These are phyloP conservation scores for Lasiommata megera DNA, from an alignment of 2,888 invertebrate genomes.

Conservation along the genomic window DNA sequence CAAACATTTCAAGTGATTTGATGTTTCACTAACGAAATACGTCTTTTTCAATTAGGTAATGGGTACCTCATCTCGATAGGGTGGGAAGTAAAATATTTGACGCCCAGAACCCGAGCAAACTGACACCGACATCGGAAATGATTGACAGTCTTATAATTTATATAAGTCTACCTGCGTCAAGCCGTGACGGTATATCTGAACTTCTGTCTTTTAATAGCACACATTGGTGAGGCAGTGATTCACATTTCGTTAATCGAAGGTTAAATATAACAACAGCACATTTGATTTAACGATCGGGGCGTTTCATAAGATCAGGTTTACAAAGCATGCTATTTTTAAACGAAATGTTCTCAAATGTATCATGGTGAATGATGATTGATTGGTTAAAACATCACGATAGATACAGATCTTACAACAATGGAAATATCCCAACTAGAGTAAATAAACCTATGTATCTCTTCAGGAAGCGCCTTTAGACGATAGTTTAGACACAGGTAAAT, in stretches of 20 bases:
- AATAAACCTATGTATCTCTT: no score
- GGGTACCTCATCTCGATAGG: background rate
- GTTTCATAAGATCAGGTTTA: constrained; percentile 15
- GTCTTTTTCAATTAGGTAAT: constrained; percentile 10
- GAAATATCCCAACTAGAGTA: no score
- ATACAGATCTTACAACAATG: no score
- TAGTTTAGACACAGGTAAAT: no score
- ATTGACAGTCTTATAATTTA: constrained; percentile 36
- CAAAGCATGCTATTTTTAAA: background rate
- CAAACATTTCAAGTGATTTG: background rate
- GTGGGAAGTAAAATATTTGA: constrained; percentile 17
- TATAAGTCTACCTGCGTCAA: constrained; percentile 57
- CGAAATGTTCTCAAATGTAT: background rate
- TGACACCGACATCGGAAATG: constrained; percentile 19
- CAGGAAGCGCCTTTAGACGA: no score
- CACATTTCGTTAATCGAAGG: constrained; percentile 75
- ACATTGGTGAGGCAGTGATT: constrained; percentile 50
- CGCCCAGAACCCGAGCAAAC: background rate
- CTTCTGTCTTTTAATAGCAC: constrained; percentile 58
- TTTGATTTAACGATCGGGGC: constrained; percentile 42
- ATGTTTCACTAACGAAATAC: constrained; percentile 5
- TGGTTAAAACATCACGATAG: no score
- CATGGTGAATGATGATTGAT: no score
- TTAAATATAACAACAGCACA: constrained; percentile 55
- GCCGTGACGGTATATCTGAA: constrained; percentile 51